These are phyloP conservation scores for Centropus unirufus DNA, from an alignment of 2,113 vertebrate species.

Conservation along the genomic window DNA sequence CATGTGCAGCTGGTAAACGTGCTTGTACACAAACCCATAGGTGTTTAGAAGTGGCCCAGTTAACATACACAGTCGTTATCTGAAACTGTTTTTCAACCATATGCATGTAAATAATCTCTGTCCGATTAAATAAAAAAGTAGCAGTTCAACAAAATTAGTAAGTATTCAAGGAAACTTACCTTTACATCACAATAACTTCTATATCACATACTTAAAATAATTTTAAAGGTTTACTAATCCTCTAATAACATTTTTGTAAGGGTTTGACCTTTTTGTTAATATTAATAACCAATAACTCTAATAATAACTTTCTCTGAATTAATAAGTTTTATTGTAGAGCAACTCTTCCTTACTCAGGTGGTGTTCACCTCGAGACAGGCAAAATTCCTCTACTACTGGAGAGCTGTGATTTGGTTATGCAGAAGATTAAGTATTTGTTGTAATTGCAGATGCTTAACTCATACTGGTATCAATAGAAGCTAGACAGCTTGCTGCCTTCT, in stretches of 20 bases:
- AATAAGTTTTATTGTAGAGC: neutral
- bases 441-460: neutral
- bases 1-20: neutral
- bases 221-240: neutral
- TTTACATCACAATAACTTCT: neutral
- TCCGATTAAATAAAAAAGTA: neutral
- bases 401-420: neutral
- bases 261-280: neutral
- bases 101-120: neutral
- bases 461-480: neutral
- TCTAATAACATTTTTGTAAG: neutral
- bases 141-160: neutral
- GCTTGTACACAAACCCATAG: neutral
- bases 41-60: neutral
- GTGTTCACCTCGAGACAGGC: neutral
- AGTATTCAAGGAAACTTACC: neutral
- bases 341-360: neutral
- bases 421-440: neutral
- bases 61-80: neutral
- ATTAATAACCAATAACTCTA: neutral
- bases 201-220: neutral
- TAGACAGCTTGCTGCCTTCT: neutral
- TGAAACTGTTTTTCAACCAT: neutral
- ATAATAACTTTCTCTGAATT: neutral
- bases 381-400: rapidly evolving